phyloP scores from a whole-genome alignment of 2,888 invertebrate genomes.

The Herminia tarsipennalis region DNA sequence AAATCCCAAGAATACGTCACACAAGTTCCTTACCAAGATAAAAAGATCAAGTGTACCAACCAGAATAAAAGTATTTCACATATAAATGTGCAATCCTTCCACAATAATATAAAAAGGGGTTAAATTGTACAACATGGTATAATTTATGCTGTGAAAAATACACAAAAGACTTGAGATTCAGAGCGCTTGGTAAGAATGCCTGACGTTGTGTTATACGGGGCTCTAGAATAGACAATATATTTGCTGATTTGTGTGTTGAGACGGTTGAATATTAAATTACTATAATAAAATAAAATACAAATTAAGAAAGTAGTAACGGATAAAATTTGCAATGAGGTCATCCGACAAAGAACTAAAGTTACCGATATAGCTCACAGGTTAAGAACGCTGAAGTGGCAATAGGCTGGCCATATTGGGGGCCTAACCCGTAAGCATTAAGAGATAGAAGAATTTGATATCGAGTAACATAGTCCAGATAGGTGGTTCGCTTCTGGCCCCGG shows the following conservation, averaged over 20 bases:
- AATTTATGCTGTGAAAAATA: conserved; percentile 51
- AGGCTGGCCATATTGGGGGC: too few species aligned
- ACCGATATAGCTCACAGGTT: too few species aligned
- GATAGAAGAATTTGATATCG: too few species aligned
- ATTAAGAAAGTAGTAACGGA: too few species aligned
- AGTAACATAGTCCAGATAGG: too few species aligned
- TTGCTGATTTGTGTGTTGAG: neutral
- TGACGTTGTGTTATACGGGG: conserved; percentile 33
- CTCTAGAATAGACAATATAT: neutral
- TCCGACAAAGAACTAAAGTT: too few species aligned
- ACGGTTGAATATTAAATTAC: neutral
- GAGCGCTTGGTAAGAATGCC: conserved; percentile 28
- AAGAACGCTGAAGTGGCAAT: too few species aligned
- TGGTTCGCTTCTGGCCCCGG: too few species aligned
- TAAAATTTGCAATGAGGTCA: too few species aligned
- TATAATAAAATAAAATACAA: too few species aligned
- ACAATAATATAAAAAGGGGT: conserved; percentile 38
- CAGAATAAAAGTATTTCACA: conserved; percentile 10
- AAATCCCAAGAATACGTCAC: neutral
- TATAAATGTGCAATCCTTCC: conserved; percentile 25
- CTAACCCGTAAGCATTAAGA: too few species aligned
- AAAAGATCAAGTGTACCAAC: conserved; percentile 14
- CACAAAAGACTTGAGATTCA: conserved; percentile 42
- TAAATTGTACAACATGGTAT: conserved; percentile 45
- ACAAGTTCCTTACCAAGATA: conserved; percentile 1